Evolutionary conservation across 2,797 vertebrate genomes (phyloP).

Genomic region (Myotis planiceps): DNA sequence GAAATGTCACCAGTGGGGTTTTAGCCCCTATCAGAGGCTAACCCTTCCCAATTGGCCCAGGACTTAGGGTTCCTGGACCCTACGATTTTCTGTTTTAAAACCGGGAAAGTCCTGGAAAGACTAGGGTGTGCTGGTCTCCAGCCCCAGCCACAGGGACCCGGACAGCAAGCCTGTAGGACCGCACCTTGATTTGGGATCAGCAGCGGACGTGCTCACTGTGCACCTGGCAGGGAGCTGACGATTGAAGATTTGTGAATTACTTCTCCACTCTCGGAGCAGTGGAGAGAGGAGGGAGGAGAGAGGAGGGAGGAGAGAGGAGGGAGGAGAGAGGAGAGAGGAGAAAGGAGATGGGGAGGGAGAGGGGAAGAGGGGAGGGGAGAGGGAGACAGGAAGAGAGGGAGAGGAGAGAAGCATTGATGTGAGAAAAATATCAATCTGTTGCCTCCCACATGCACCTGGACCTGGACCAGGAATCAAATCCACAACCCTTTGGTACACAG

Average conservation of each 20-base stretch:
- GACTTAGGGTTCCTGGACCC: neutral
- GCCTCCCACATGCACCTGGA: neutral
- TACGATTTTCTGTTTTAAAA: neutral
- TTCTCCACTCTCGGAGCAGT: neutral
- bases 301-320: accelerated
- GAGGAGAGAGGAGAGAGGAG: too few relatives aligned
- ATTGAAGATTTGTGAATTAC: neutral
- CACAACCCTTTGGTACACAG: neutral
- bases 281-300: too few relatives aligned
- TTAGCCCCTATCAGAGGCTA: neutral
- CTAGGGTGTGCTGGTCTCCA: neutral
- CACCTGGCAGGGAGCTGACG: neutral
- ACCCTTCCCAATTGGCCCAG: neutral
- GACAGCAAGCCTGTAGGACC: neutral
- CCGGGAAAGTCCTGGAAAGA: neutral
- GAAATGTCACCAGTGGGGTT: neutral
- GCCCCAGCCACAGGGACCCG: neutral
- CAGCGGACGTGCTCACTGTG: too few relatives aligned
- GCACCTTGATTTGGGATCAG: neutral
- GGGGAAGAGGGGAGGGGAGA: neutral
- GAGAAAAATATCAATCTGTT: neutral
- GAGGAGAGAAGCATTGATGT: neutral
- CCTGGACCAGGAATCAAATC: neutral
- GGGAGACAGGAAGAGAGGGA: neutral
- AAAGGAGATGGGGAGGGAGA: neutral